Percentiles rank a stretch among this genome's conserved stretches.
phyloP scores from a whole-genome alignment of 2,113 vertebrate species.

The Corythornis madagascariensis region DNA sequence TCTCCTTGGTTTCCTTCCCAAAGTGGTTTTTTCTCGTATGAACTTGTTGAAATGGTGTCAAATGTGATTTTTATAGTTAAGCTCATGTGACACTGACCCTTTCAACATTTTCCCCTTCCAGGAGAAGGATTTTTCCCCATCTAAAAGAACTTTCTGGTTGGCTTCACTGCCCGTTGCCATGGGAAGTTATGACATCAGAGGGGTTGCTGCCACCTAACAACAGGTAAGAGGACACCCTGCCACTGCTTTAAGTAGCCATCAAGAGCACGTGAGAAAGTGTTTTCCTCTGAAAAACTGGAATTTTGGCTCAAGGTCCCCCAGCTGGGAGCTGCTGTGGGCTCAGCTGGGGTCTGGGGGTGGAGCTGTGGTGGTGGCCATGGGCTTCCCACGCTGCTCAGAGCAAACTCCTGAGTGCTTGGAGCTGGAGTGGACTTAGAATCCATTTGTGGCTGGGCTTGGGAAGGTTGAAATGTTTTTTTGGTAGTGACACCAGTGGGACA shows the following conservation, averaged over 20 bases:
- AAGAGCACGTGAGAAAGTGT: conserved; percentile 34
- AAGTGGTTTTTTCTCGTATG: background rate
- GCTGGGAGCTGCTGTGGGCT: background rate
- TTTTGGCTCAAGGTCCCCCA: background rate
- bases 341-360: background rate
- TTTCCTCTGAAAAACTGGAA: background rate
- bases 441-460: background rate
- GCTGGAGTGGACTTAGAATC: no score
- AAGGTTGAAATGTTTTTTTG: background rate
- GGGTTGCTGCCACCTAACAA: background rate
- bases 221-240: background rate
- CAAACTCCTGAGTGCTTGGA: fast-evolving
- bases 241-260: background rate
- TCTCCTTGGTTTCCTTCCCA: background rate
- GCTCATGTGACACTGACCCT: background rate
- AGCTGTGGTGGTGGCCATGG: background rate
- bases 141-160: background rate
- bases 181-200: conserved; percentile 38
- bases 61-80: background rate
- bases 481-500: background rate
- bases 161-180: background rate
- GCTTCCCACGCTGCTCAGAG: no score
- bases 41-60: background rate
- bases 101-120: background rate
- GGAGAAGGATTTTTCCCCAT: background rate